Conservation (phyloP, 2,888 invertebrate species). For the Capitulum mitella region DNA sequence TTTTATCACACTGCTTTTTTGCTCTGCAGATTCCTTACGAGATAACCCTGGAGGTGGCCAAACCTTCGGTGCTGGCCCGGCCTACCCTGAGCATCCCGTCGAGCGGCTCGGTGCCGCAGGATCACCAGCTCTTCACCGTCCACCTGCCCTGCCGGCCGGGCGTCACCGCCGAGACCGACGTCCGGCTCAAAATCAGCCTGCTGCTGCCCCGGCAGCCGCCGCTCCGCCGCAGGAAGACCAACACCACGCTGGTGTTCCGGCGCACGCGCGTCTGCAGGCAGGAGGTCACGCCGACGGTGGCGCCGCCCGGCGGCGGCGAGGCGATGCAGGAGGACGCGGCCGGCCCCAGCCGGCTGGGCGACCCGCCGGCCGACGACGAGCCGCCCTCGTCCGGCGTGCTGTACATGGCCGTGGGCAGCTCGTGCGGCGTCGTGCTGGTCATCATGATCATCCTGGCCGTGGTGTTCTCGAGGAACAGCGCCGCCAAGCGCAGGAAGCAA, state of each 20-base stretch:
- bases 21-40: background rate
- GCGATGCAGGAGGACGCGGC: conserved; percentile 35
- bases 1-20: no score
- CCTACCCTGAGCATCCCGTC: background rate
- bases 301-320: background rate
- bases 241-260: background rate
- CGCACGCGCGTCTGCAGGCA: conserved; percentile 8
- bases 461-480: conserved; percentile 9
- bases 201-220: background rate
- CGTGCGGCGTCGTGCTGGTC: conserved; percentile 53
- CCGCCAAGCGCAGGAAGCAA: background rate
- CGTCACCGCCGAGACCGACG: background rate
- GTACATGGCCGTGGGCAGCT: conserved; percentile 74
- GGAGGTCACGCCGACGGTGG: background rate
- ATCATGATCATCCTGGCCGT: conserved; percentile 59
- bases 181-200: background rate
- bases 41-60: background rate
- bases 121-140: background rate
- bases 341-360: conserved; percentile 5
- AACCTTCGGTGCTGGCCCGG: background rate
- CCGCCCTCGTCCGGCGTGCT: conserved; percentile 57
- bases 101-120: background rate
- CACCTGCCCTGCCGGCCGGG: conserved; percentile 7
- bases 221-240: conserved; percentile 10
- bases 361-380: background rate